phyloP scores from a whole-genome alignment of 2,888 invertebrate genomes.

The Pogonocherus hispidulus region DNA sequence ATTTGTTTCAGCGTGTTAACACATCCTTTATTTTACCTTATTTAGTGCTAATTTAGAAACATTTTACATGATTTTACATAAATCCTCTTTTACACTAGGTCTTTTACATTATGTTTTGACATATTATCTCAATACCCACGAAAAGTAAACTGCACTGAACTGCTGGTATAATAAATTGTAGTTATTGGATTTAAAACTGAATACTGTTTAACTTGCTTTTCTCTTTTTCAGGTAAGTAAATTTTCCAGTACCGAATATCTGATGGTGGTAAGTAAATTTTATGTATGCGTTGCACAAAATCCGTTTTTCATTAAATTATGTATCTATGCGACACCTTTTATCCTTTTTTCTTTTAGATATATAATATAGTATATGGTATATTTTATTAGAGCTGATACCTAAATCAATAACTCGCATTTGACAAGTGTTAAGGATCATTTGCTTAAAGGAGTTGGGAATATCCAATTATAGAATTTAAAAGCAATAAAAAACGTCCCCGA shows the following conservation, averaged over 20 bases:
- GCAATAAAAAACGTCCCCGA: neutral
- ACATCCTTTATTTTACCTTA: too few relatives aligned
- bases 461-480: neutral
- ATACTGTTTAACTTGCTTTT: neutral
- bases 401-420: neutral
- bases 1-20: too few relatives aligned
- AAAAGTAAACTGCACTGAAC: too few relatives aligned
- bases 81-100: too few relatives aligned
- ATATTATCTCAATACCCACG: too few relatives aligned
- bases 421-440: neutral
- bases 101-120: too few relatives aligned
- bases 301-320: neutral
- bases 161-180: too few relatives aligned
- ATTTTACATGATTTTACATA: too few relatives aligned
- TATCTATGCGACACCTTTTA: neutral
- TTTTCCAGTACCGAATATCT: neutral
- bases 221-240: slow-evolving; percentile 10
- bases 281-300: neutral
- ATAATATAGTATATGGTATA: too few relatives aligned
- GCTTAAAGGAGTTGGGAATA: neutral
- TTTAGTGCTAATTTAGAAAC: too few relatives aligned
- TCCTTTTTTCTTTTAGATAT: too few relatives aligned
- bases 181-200: too few relatives aligned
- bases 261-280: neutral
- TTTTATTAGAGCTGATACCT: neutral